These are phyloP conservation scores for Agrypnia vestita DNA, from an alignment of 1,140 invertebrate genomes.

Conservation along the genomic window DNA sequence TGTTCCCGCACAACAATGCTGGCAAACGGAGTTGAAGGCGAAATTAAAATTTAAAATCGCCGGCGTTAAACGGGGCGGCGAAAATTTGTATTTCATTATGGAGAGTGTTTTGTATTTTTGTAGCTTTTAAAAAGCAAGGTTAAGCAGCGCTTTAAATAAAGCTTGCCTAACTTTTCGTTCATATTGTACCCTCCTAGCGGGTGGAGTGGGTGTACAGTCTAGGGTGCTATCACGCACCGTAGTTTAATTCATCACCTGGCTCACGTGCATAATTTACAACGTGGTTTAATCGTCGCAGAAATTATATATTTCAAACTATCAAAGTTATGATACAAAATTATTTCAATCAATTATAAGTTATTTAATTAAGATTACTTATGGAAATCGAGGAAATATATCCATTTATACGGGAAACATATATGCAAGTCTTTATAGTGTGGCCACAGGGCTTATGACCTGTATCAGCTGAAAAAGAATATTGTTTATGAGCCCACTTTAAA, in stretches of 20 bases:
- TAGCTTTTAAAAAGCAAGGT: constrained; percentile 27
- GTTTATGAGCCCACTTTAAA: too few relatives aligned
- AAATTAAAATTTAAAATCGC: constrained; percentile 37
- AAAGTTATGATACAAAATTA: too few relatives aligned
- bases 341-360: too few relatives aligned
- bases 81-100: constrained; percentile 36
- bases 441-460: too few relatives aligned
- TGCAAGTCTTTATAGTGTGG: too few relatives aligned
- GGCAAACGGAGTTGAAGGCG: not conserved
- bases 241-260: not conserved
- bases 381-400: too few relatives aligned
- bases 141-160: constrained; percentile 33
- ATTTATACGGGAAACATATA: too few relatives aligned
- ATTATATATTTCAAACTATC: too few relatives aligned
- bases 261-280: not conserved
- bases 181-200: not conserved
- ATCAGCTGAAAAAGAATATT: too few relatives aligned
- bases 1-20: not conserved
- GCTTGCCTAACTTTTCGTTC: constrained; percentile 14
- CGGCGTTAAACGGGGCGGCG: not conserved
- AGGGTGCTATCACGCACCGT: constrained; percentile 5
- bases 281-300: too few relatives aligned
- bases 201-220: not conserved
- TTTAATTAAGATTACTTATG: too few relatives aligned
- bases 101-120: constrained; percentile 42